Evolutionary conservation across 1,140 invertebrate species (phyloP), one percentile per base, ranked within the genome.

Genomic region (Platyscapa corneri): DNA sequence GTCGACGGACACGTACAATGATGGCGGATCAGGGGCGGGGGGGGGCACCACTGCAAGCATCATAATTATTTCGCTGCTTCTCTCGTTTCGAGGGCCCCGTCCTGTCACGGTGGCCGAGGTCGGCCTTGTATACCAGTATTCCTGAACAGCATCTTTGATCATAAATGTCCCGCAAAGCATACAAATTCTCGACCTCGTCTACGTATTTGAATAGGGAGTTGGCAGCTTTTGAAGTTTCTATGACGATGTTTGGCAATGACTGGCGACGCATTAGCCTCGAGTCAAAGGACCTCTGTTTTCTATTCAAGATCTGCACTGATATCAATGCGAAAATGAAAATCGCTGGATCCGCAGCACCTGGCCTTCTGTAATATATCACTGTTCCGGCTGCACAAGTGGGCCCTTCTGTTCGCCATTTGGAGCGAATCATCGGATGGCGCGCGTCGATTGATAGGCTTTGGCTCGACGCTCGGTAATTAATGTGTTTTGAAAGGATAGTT

Each of bases 121-220:
- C 20, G 67, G 12, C 60, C 56, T 39, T 39, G 34, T 64, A 39
- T 34, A 60, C 30, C 32, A n/a, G 1, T 65, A 39, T n/a, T 20
- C 37, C 34, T 37, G 53, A 18, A 37, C 84, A 87, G 88, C 88
- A 90, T 89, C 90, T 91, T 91, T 91, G 89, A 90, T 90, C 90
- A 91, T 87, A 87, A 83, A 88, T 86, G 81, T 90, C 86, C 84
- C 81, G 53, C 67, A 86, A 81, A 87, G 64, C 86, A 46, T 79
- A 67, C 39, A 39, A n/a, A 39, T 8, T 6, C 39, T 39, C 82
- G 79, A 87, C 86, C 86, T 72, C 78, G 65, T 85, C 77, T 74
- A 56, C 85, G 72, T 87, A 90, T 91, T 88, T 90, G 86, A 90
- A 90, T 91, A 80, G 87, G 80, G 77, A 77, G 70, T 87, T 84